These are phyloP conservation scores for Trichacis sp. DNA, from an alignment of 2,888 invertebrate species.

Conservation along the genomic window DNA sequence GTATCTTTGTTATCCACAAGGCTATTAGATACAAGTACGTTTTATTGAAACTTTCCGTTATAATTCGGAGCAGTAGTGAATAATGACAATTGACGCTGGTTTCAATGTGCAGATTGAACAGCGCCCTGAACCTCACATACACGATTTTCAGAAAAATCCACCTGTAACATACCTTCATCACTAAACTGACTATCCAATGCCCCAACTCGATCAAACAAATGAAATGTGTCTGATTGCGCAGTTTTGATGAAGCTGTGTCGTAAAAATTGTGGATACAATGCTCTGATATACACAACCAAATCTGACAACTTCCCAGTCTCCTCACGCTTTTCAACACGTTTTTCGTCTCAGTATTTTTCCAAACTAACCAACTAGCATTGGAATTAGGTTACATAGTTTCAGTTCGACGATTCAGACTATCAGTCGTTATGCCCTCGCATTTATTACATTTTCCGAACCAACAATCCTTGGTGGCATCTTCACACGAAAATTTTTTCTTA, in stretches of 20 bases:
- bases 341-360: neutral
- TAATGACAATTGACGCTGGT: conserved; percentile 7
- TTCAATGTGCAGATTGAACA: conserved; percentile 14
- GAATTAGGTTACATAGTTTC: too few species aligned
- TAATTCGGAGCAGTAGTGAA: conserved; percentile 6
- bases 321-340: neutral
- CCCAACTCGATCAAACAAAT: neutral
- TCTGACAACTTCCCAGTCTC: neutral
- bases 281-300: neutral
- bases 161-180: conserved; percentile 6
- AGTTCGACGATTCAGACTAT: too few species aligned
- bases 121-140: conserved; percentile 3
- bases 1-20: neutral
- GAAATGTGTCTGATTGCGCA: neutral
- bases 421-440: too few species aligned
- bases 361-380: neutral
- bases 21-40: neutral
- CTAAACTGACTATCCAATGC: neutral
- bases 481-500: too few species aligned
- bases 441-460: too few species aligned
- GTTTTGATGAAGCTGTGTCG: neutral
- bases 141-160: conserved; percentile 15
- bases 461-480: too few species aligned
- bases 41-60: neutral
- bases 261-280: neutral